phyloP scores from a whole-genome alignment of 1,140 invertebrate species.

The Limonius californicus region DNA sequence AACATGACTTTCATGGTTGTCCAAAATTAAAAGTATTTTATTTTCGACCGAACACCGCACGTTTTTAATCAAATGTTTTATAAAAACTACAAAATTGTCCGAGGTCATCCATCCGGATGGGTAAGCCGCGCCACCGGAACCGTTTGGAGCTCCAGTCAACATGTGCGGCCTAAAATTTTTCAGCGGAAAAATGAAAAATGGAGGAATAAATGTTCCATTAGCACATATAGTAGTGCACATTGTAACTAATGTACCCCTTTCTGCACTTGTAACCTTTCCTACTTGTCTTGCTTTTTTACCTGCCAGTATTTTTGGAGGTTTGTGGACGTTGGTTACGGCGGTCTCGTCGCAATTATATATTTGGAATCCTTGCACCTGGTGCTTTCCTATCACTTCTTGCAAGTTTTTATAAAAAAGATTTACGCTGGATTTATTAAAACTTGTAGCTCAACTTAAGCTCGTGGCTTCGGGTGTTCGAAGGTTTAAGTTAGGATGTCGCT shows the following conservation, averaged over 20 bases:
- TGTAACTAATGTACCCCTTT: too few relatives aligned
- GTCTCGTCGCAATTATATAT: constrained; percentile 50
- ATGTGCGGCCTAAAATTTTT: constrained; percentile 5
- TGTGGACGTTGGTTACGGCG: constrained; percentile 47
- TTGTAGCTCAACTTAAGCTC: constrained; percentile 39
- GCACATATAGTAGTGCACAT: not conserved
- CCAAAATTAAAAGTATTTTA: constrained; percentile 40
- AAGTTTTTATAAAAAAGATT: constrained; percentile 39
- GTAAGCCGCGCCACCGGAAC: not conserved
- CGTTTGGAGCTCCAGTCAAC: not conserved
- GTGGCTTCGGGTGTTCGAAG: constrained; percentile 42
- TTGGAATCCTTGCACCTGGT: constrained; percentile 25
- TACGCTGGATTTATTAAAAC: constrained; percentile 41
- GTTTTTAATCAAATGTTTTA: constrained; percentile 27
- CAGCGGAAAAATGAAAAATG: constrained; percentile 13
- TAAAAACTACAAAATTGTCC: constrained; percentile 5
- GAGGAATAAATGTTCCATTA: constrained; percentile 4
- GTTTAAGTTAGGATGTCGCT: constrained; percentile 38
- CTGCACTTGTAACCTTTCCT: constrained; percentile 40
- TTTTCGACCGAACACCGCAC: constrained; percentile 19
- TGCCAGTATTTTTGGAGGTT: constrained; percentile 45
- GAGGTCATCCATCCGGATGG: constrained; percentile 5
- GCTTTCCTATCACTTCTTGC: constrained; percentile 15
- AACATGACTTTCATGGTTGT: constrained; percentile 23
- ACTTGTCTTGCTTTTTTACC: constrained; percentile 42